Evolutionary conservation across 2,888 invertebrate species (phyloP).

Genomic region (Nemurella pictetii): DNA sequence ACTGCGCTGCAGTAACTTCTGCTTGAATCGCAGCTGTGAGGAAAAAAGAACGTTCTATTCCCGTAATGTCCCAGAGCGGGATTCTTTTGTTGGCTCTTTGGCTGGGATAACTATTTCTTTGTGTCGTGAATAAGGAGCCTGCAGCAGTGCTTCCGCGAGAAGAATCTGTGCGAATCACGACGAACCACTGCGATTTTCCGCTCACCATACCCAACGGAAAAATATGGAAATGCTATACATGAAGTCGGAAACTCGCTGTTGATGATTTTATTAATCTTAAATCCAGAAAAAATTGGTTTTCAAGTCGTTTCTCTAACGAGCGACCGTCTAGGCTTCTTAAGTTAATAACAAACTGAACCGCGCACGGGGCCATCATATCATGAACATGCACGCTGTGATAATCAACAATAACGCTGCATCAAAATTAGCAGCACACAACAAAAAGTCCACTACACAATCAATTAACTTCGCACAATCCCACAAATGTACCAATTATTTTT

Average conservation of each 20-base stretch:
- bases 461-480: neutral
- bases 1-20: neutral
- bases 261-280: too few relatives aligned
- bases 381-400: neutral
- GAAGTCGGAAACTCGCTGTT: too few relatives aligned
- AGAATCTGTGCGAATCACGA: too few relatives aligned
- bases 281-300: too few relatives aligned
- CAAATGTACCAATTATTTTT: neutral
- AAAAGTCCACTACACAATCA: neutral
- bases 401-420: neutral
- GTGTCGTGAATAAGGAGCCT: neutral
- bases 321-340: neutral
- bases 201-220: too few relatives aligned
- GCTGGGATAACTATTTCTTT: neutral
- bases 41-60: neutral
- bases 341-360: too few relatives aligned
- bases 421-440: neutral
- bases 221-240: too few relatives aligned
- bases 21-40: neutral
- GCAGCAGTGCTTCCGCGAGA: too few relatives aligned
- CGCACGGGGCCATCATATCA: too few relatives aligned
- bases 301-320: too few relatives aligned
- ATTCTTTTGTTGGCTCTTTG: neutral
- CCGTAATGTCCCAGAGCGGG: neutral
- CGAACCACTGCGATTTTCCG: too few relatives aligned